phyloP scores from a whole-genome alignment of 2,888 invertebrate species.

The Cephus spinipes region DNA sequence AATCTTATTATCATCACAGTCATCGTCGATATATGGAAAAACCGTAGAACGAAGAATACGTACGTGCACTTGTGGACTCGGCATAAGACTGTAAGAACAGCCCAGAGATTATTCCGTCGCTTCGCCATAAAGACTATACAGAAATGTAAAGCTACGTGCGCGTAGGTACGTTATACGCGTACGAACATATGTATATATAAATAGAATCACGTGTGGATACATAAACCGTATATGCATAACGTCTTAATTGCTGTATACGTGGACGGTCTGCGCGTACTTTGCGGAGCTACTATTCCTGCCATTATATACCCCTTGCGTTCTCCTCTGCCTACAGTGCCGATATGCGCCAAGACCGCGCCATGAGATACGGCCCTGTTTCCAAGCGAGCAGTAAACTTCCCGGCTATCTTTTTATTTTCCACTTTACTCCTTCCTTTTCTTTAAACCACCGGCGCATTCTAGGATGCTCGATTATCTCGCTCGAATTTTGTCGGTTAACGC shows the following conservation, averaged over 20 bases:
- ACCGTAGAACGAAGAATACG: no score
- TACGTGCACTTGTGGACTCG: background rate
- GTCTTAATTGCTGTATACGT: background rate
- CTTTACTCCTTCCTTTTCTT: background rate
- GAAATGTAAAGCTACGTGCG: background rate
- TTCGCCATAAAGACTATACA: background rate
- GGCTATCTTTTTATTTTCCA: background rate
- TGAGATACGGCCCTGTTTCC: background rate
- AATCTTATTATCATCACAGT: no score
- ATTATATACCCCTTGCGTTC: background rate
- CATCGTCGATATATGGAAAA: no score
- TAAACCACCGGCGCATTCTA: background rate
- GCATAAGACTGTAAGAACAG: background rate
- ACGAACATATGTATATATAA: background rate
- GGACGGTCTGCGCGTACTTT: background rate
- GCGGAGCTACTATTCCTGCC: background rate
- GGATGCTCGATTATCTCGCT: background rate
- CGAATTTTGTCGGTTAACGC: conserved; percentile 6
- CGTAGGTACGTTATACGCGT: background rate
- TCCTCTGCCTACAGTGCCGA: background rate
- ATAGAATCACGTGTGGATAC: background rate
- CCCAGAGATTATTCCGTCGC: background rate
- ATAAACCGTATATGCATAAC: background rate
- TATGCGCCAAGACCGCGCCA: background rate
- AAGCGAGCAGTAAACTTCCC: background rate